Conservation (phyloP, 2,888 invertebrate species). For the Stramonita haemastoma region DNA sequence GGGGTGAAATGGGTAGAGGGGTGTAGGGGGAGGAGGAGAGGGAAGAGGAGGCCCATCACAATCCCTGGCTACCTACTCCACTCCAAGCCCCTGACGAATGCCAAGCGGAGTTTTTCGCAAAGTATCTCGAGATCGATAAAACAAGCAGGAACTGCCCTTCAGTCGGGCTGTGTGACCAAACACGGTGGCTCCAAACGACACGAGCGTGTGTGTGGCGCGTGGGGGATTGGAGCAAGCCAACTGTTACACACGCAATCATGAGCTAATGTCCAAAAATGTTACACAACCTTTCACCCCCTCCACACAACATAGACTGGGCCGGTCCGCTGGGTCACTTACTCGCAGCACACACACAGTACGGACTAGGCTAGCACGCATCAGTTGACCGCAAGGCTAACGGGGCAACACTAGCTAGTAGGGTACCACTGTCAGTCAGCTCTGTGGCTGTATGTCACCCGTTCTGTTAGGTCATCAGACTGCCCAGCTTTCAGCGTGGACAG, state of each 20-base stretch:
- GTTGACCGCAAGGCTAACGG: conserved; percentile 62
- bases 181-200: not conserved
- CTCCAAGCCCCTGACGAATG: not conserved
- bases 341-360: conserved; percentile 55
- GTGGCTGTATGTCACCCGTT: not conserved
- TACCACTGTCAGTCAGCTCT: not conserved
- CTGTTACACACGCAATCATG: conserved; percentile 49
- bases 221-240: conserved; percentile 38
- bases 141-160: conserved; percentile 18
- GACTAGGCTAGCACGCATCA: conserved; percentile 62
- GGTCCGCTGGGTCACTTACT: conserved; percentile 61
- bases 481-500: not conserved
- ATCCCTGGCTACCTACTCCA: not conserved
- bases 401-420: conserved; percentile 41
- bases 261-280: conserved; percentile 49
- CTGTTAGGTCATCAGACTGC: conserved; percentile 1
- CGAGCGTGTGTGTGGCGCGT: conserved; percentile 21
- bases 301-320: conserved; percentile 60
- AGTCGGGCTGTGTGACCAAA: not conserved
- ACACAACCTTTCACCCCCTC: conserved; percentile 57
- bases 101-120: conserved; percentile 3
- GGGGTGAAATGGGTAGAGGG: conserved; percentile 12
- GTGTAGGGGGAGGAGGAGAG: not conserved
- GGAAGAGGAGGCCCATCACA: not conserved
- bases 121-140: not conserved